Evolutionary conservation across 2,113 vertebrate genomes (phyloP).

Genomic region (Rhinichthys klamathensis): DNA sequence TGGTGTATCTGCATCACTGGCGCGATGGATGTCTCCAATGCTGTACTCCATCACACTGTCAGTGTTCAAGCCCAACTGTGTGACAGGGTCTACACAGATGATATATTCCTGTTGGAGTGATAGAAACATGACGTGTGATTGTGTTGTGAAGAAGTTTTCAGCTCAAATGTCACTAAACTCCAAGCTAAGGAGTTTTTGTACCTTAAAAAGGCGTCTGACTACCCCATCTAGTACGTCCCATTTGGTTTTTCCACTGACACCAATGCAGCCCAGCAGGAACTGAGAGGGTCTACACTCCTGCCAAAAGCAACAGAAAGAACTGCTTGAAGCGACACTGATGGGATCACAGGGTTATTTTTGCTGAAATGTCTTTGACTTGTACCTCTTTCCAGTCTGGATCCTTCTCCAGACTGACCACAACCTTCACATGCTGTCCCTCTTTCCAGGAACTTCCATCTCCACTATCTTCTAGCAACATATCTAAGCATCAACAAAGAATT

Average conservation of each 20-base stretch:
- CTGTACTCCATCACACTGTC: conserved; percentile 94
- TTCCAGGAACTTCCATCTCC: conserved; percentile 76
- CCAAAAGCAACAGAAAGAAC: not conserved
- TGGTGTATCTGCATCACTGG: conserved; percentile 78
- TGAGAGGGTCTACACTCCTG: conserved; percentile 49
- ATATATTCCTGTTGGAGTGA: conserved; percentile 86
- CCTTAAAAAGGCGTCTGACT: conserved; percentile 93
- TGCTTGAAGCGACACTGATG: not conserved
- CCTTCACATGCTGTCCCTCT: conserved; percentile 84
- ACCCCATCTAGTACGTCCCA: conserved; percentile 98
- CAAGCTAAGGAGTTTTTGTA: conserved; percentile 61
- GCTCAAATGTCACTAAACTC: not conserved
- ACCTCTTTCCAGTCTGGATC: conserved; percentile 54
- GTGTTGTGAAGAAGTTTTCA: not conserved
- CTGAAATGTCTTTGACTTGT: not conserved
- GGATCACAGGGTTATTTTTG: not conserved
- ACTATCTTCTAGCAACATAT: conserved; percentile 84
- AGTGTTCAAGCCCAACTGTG: conserved; percentile 89
- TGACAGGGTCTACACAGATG: conserved; percentile 88
- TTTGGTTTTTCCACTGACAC: conserved; percentile 96
- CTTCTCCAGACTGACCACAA: conserved; percentile 73
- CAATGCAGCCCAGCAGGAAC: conserved; percentile 92
- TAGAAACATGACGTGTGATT: not conserved
- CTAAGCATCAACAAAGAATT: conserved; percentile 60
- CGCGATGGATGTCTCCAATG: conserved; percentile 89